These are phyloP conservation scores for Tetranychus truncatus DNA, from an alignment of 2,888 invertebrate species.

Conservation along the genomic window DNA sequence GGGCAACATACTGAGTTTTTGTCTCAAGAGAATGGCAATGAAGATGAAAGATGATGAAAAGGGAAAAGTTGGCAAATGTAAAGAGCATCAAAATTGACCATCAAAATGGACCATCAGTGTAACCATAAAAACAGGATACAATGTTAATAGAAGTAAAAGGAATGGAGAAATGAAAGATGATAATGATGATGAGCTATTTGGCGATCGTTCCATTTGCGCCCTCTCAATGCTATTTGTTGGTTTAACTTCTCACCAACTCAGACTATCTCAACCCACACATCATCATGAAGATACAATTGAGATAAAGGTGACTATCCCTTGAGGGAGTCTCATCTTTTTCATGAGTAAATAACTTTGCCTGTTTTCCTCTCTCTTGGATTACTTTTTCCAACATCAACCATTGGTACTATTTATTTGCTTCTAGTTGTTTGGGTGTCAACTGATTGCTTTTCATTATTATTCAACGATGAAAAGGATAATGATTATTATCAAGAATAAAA, in stretches of 20 bases:
- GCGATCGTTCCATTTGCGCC: neutral
- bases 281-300: neutral
- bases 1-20: neutral
- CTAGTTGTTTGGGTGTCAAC: neutral
- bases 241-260: neutral
- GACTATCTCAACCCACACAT: neutral
- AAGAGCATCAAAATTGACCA: neutral
- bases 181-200: neutral
- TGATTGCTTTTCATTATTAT: too few relatives aligned
- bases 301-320: neutral
- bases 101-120: neutral
- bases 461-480: neutral
- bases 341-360: neutral
- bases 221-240: neutral
- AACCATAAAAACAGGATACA: neutral
- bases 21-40: neutral
- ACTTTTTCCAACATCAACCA: neutral
- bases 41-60: neutral
- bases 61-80: neutral
- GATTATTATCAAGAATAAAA: neutral
- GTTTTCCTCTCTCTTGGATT: neutral
- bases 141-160: constrained; percentile 3
- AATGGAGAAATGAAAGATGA: neutral
- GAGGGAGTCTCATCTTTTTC: neutral
- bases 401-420: neutral